A percentile compares a stretch with the other conserved stretches of the same genome.
These are phyloP conservation scores for Crambe crambe DNA, from an alignment of 37 sponge, comb jelly and placozoan species.

Conservation along the genomic window DNA sequence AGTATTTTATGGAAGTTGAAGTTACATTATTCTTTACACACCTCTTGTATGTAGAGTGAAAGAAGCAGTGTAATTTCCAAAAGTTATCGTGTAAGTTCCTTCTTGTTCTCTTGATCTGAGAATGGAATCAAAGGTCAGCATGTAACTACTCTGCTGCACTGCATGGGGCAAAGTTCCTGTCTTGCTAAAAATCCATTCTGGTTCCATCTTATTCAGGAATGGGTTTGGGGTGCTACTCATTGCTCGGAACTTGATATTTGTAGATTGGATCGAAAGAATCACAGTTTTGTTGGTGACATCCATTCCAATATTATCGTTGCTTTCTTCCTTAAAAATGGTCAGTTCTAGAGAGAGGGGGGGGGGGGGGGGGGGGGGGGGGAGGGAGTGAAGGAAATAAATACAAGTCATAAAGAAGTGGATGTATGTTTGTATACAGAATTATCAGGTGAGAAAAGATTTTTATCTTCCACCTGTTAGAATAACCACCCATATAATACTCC, in stretches of 20 bases:
- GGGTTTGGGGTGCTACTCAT: background rate
- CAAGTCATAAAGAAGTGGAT: background rate
- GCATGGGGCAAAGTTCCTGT: background rate
- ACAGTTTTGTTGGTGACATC: constrained; percentile 33
- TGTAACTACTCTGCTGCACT: background rate
- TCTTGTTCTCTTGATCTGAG: constrained; percentile 24
- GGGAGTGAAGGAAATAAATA: too few relatives aligned
- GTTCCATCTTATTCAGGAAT: background rate
- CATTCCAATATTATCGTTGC: background rate
- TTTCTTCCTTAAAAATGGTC: background rate
- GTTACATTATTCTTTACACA: background rate
- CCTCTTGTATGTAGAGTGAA: constrained; percentile 1
- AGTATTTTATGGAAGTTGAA: background rate
- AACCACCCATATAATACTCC: constrained; percentile 9
- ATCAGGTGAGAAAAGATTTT: background rate
- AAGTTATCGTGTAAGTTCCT: constrained; percentile 2
- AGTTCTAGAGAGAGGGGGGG: background rate
- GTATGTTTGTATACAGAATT: background rate
- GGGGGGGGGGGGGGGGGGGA: too few relatives aligned
- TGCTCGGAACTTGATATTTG: background rate
- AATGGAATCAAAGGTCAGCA: background rate
- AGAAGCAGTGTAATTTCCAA: background rate
- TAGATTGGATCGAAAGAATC: background rate
- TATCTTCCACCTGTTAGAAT: background rate
- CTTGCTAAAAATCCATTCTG: background rate